Evolutionary conservation across 2,113 vertebrate species (phyloP).

Genomic region (Aspiorhynchus laticeps): DNA sequence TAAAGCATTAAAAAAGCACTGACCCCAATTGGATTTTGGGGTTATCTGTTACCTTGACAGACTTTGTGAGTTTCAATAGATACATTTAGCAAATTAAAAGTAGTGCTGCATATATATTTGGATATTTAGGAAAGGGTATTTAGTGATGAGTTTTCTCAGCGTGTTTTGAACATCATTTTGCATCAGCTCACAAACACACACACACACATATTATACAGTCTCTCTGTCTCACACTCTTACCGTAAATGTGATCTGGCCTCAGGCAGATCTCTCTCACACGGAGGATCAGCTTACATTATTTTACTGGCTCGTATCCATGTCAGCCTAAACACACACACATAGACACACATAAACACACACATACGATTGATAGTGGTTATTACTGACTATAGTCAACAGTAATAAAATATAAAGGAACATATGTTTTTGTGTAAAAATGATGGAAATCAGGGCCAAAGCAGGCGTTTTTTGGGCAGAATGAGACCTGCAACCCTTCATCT

Average conservation of each 20-base stretch:
- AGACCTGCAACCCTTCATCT: constrained; percentile 10
- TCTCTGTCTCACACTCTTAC: constrained; percentile 58
- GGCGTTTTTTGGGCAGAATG: background rate
- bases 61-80: background rate
- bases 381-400: background rate
- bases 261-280: constrained; percentile 65
- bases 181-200: background rate
- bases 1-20: no score
- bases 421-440: background rate
- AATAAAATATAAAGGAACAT: background rate
- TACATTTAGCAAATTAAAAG: background rate
- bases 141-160: background rate
- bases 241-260: constrained; percentile 64
- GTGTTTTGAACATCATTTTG: background rate
- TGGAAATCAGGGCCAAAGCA: background rate
- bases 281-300: constrained; percentile 69
- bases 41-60: background rate
- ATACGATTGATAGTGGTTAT: background rate
- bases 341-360: constrained; percentile 13
- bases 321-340: constrained; percentile 54
- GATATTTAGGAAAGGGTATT: background rate
- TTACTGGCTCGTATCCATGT: constrained; percentile 68
- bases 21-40: no score
- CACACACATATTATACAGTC: background rate
- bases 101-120: background rate